Conservation (phyloP, 2,797 vertebrate species). For the Ctenopoma kingsleyae region DNA sequence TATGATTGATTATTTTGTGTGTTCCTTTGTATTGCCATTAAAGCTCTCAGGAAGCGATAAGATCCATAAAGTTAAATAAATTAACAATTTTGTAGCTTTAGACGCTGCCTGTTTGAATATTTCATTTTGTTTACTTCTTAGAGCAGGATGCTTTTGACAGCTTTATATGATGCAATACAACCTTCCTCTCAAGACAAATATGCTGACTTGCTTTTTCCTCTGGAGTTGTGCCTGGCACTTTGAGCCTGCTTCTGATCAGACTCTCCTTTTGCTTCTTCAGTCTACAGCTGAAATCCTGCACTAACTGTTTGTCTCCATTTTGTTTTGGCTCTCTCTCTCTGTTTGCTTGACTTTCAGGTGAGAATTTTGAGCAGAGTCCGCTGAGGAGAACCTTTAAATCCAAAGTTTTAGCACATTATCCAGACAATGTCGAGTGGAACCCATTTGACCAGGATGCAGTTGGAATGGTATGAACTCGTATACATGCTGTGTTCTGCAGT, state of each 20-base stretch:
- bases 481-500: not conserved
- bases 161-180: conserved; percentile 80
- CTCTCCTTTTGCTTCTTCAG: conserved; percentile 35
- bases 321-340: conserved; percentile 36
- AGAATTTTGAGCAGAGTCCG: conserved; percentile 99
- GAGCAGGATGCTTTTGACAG: conserved; percentile 69
- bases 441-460: conserved; percentile 99
- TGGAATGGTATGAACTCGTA: conserved; percentile 91
- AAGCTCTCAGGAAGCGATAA: conserved; percentile 78
- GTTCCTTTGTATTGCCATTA: conserved; percentile 79
- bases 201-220: conserved; percentile 69
- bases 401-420: conserved; percentile 97
- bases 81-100: conserved; percentile 6
- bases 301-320: conserved; percentile 38
- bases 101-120: conserved; percentile 29
- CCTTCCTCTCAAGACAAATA: conserved; percentile 66
- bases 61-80: conserved; percentile 19
- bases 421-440: conserved; percentile 98
- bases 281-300: not conserved
- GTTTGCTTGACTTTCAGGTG: conserved; percentile 85
- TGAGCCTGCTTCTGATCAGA: conserved; percentile 63
- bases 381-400: conserved; percentile 98
- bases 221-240: conserved; percentile 68
- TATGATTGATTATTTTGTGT: conserved; percentile 65
- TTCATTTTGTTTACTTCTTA: conserved; percentile 25